phyloP scores from a whole-genome alignment of 2,797 vertebrate genomes.

The Pelobates cultripes region DNA sequence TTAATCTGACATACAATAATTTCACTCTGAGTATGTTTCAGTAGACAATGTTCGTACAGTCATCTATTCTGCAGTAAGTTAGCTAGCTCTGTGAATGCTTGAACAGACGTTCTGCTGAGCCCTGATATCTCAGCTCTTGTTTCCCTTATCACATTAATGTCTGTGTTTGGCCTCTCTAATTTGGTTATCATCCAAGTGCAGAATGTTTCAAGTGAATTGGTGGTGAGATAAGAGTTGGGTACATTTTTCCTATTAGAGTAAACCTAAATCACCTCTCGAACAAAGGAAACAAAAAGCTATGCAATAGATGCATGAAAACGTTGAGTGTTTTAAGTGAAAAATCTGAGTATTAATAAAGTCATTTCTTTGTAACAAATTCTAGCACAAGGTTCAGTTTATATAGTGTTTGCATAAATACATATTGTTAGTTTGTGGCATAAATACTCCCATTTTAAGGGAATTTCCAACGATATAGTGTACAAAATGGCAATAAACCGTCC shows the following conservation, averaged over 20 bases:
- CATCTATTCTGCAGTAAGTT: not conserved
- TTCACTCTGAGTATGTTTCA: not conserved
- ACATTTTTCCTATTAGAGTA: slow-evolving; percentile 40
- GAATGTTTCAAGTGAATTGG: slow-evolving; percentile 50
- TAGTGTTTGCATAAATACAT: not conserved
- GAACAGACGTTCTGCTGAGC: slow-evolving; percentile 30
- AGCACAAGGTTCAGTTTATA: not conserved
- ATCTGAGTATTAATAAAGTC: slow-evolving; percentile 21
- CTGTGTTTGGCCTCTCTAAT: slow-evolving; percentile 47
- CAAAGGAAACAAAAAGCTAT: not conserved
- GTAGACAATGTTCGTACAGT: slow-evolving; percentile 2
- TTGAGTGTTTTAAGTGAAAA: slow-evolving; percentile 11
- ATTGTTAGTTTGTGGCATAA: no score
- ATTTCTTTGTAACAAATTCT: not conserved
- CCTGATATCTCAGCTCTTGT: slow-evolving; percentile 43
- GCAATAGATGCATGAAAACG: not conserved
- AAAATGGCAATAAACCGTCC: no score
- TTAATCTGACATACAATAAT: not conserved
- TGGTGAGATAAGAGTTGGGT: slow-evolving; percentile 35
- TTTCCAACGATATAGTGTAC: no score
- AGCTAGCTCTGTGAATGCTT: not conserved
- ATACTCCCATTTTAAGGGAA: no score
- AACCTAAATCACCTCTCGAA: slow-evolving; percentile 27
- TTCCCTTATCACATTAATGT: slow-evolving; percentile 43
- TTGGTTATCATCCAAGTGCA: slow-evolving; percentile 50